Percentiles rank a stretch among this genome's conserved stretches.
These are phyloP conservation scores for Coronaproctus castanopsis DNA, from an alignment of 2,888 invertebrate genomes.

Conservation along the genomic window DNA sequence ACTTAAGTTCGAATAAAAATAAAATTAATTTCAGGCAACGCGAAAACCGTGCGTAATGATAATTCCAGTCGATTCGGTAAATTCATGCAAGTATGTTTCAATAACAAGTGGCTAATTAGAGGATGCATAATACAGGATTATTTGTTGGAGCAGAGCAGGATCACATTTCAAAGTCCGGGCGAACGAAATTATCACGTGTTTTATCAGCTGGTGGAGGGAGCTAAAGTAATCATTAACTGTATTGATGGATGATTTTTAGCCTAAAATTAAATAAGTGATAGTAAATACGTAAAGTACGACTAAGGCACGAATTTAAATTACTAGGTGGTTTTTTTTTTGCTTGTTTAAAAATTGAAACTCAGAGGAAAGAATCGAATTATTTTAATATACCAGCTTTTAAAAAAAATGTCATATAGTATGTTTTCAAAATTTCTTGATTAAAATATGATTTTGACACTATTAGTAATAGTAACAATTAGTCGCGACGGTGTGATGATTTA, in stretches of 20 bases:
- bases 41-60: slow-evolving; percentile 80
- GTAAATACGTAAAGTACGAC: slow-evolving; percentile 1
- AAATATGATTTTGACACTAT: too few relatives aligned
- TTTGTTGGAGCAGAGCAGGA: slow-evolving; percentile 68
- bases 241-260: too few relatives aligned
- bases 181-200: slow-evolving; percentile 84
- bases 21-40: too few relatives aligned
- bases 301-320: neutral
- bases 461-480: too few relatives aligned
- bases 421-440: too few relatives aligned
- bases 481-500: too few relatives aligned
- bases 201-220: slow-evolving; percentile 75
- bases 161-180: slow-evolving; percentile 68
- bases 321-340: slow-evolving; percentile 10
- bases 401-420: too few relatives aligned
- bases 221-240: slow-evolving; percentile 34
- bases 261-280: neutral
- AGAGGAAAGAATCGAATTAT: too few relatives aligned
- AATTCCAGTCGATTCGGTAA: slow-evolving; percentile 88
- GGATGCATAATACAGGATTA: slow-evolving; percentile 84
- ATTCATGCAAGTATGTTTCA: slow-evolving; percentile 84
- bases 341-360: too few relatives aligned
- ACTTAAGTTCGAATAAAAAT: too few relatives aligned
- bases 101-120: slow-evolving; percentile 68
- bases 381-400: too few relatives aligned